phyloP scores from a whole-genome alignment of 2,113 vertebrate species.

The Megalops atlanticus region DNA sequence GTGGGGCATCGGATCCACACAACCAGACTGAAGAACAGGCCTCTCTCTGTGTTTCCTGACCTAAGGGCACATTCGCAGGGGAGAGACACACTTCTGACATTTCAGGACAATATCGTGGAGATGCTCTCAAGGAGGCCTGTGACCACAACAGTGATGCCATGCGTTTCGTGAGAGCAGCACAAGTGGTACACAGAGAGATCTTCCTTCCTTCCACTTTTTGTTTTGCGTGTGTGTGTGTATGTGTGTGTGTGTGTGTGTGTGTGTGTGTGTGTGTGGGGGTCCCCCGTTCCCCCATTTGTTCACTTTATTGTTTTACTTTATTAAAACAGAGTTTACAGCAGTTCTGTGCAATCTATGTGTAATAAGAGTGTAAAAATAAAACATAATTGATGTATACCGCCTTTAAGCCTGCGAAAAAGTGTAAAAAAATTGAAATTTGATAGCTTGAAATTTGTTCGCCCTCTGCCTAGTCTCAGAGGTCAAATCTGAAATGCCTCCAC shows the following conservation, averaged over 20 bases:
- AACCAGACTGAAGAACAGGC: no score
- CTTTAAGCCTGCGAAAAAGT: neutral
- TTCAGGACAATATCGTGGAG: slow-evolving; percentile 15
- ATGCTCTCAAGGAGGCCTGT: slow-evolving; percentile 14
- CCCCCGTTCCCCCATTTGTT: neutral
- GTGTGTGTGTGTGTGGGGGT: no score
- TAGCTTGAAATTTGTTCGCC: neutral
- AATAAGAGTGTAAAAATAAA: neutral
- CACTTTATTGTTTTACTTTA: no score
- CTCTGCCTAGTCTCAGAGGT: neutral
- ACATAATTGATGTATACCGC: neutral
- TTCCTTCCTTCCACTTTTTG: neutral
- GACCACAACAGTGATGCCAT: slow-evolving; percentile 23
- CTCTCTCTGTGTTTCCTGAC: neutral
- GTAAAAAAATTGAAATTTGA: neutral
- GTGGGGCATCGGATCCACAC: slow-evolving; percentile 11
- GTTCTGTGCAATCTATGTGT: neutral
- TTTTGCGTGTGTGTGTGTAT: no score
- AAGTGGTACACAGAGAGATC: no score
- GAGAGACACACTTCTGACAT: slow-evolving; percentile 15
- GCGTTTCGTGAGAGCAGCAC: slow-evolving; percentile 13
- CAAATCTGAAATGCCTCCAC: slow-evolving; percentile 9
- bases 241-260: no score
- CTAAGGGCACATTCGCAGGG: neutral
- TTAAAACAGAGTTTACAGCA: neutral